A percentile compares a stretch with the other conserved stretches of the same genome.
Conservation (phyloP, 1,140 invertebrate species). For the Nomia melanderi region DNA sequence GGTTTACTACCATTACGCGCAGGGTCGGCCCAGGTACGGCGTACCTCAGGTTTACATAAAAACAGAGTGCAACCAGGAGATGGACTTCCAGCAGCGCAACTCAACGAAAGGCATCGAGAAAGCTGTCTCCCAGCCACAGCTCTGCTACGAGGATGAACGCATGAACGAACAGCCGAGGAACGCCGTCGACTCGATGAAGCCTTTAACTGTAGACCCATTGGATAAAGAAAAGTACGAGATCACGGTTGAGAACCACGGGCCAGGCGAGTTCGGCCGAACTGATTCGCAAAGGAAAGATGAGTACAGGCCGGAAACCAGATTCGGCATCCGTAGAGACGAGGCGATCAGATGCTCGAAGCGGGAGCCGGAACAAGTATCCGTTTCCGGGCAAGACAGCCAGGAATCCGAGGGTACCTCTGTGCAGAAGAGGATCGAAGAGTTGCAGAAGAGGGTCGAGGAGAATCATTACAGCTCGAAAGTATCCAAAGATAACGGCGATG, state of each 20-base stretch:
- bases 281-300: constrained; percentile 74
- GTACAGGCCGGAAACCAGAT: constrained; percentile 75
- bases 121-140: constrained; percentile 85
- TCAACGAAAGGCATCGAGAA: constrained; percentile 75
- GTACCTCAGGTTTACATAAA: constrained; percentile 76
- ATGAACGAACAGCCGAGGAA: constrained; percentile 61
- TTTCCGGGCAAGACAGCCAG: constrained; percentile 50
- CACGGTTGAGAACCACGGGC: constrained; percentile 73
- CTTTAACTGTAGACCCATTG: constrained; percentile 59
- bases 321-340: constrained; percentile 73
- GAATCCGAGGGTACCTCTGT: constrained; percentile 56
- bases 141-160: constrained; percentile 82
- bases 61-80: constrained; percentile 69
- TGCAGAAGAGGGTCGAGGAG: constrained; percentile 71
- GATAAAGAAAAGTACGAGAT: constrained; percentile 77
- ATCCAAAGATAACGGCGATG: constrained; percentile 57
- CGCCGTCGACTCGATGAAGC: constrained; percentile 63
- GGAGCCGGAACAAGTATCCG: constrained; percentile 48
- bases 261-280: constrained; percentile 66
- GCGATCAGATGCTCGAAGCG: constrained; percentile 65
- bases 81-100: constrained; percentile 71
- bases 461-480: constrained; percentile 59
- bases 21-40: constrained; percentile 68
- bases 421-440: constrained; percentile 74
- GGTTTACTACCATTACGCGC: constrained; percentile 76